A percentile compares a stretch with the other conserved stretches of the same genome.
phyloP scores from a whole-genome alignment of 2,113 vertebrate species.

The Pyxicephalus adspersus region DNA sequence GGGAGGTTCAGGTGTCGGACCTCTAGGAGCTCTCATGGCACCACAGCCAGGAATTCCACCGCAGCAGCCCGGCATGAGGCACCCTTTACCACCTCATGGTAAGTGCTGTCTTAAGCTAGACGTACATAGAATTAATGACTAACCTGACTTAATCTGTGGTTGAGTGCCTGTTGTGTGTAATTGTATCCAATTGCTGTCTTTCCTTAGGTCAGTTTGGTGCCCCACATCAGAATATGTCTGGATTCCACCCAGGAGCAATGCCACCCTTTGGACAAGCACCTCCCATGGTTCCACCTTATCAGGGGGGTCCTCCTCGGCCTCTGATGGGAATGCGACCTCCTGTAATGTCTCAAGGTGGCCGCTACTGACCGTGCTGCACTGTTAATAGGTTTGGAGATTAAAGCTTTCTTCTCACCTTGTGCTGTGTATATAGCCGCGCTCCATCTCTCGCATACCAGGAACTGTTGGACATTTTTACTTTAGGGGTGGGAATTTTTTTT shows the following conservation, averaged over 20 bases:
- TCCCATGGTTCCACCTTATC: constrained; percentile 93
- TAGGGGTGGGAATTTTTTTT: constrained; percentile 69
- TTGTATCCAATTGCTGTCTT: no score
- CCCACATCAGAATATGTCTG: constrained; percentile 94
- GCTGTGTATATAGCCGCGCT: constrained; percentile 88
- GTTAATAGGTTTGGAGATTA: constrained; percentile 97
- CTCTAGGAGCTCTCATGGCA: constrained; percentile 91
- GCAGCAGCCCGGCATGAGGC: constrained; percentile 93
- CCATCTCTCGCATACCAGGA: constrained; percentile 81
- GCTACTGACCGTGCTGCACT: constrained; percentile 91
- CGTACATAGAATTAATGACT: no score
- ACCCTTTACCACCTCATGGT: constrained; percentile 85
- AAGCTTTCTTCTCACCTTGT: constrained; percentile 92
- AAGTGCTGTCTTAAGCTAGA: constrained; percentile 44
- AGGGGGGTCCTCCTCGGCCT: constrained; percentile 91
- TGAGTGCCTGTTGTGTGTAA: no score
- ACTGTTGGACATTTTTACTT: constrained; percentile 88
- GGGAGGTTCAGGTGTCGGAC: constrained; percentile 83
- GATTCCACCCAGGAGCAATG: constrained; percentile 94
- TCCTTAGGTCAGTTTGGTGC: constrained; percentile 91
- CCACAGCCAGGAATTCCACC: constrained; percentile 85
- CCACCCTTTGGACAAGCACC: constrained; percentile 95
- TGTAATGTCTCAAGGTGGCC: constrained; percentile 97
- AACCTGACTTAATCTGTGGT: no score
- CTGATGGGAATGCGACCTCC: constrained; percentile 98